Conservation (phyloP, 2,113 vertebrate species). For the Phyllopteryx taeniolatus region DNA sequence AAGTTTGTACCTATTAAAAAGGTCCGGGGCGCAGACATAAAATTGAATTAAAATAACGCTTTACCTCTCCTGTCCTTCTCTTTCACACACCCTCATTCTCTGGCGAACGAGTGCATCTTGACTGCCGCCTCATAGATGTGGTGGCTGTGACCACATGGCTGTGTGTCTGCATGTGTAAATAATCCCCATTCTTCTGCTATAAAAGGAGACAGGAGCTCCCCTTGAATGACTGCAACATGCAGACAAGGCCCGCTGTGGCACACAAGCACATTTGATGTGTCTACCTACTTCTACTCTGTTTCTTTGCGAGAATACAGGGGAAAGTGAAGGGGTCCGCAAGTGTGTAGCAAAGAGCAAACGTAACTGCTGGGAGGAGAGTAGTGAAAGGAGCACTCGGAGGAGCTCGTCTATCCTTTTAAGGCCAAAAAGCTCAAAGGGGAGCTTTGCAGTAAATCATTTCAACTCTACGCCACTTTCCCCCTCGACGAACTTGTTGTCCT, state of each 20-base stretch:
- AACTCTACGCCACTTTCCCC: slow-evolving; percentile 40
- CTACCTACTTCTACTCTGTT: not conserved
- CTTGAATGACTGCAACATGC: slow-evolving; percentile 75
- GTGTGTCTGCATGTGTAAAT: slow-evolving; percentile 77
- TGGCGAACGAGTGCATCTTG: slow-evolving; percentile 34
- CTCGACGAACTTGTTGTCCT: slow-evolving; percentile 16
- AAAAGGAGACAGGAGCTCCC: slow-evolving; percentile 84
- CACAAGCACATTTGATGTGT: not conserved
- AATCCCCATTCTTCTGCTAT: slow-evolving; percentile 87
- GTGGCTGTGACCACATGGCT: slow-evolving; percentile 62
- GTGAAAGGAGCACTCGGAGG: slow-evolving; percentile 35
- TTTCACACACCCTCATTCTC: slow-evolving; percentile 11
- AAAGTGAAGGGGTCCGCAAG: slow-evolving; percentile 1
- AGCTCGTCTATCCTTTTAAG: slow-evolving; percentile 67
- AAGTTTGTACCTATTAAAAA: not conserved
- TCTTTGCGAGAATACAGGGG: not conserved
- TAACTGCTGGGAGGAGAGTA: slow-evolving; percentile 38
- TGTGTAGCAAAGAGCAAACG: slow-evolving; percentile 20
- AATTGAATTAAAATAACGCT: not conserved
- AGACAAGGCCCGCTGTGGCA: not conserved
- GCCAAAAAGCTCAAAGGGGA: slow-evolving; percentile 58
- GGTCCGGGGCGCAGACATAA: not conserved
- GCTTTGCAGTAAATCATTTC: slow-evolving; percentile 54
- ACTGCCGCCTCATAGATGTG: slow-evolving; percentile 54
- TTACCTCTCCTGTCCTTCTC: not conserved